Evolutionary conservation across 2,113 vertebrate species (phyloP).

Genomic region (Epinephelus moara): DNA sequence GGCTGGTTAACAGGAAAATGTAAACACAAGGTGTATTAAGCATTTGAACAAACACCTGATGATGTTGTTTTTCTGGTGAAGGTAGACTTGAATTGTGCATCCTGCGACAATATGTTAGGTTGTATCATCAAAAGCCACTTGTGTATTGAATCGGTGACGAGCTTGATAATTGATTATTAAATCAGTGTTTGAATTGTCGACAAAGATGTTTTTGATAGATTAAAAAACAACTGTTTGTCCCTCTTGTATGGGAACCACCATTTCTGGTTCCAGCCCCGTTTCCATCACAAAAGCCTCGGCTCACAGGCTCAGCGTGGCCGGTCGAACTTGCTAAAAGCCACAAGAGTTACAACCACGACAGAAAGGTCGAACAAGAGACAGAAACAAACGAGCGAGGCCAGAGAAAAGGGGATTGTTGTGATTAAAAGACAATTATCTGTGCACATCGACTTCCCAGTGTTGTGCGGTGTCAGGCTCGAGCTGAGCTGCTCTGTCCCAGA

Average conservation of each 20-base stretch:
- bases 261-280: neutral
- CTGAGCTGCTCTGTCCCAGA: slow-evolving; percentile 78
- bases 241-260: neutral
- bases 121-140: neutral
- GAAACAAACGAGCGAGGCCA: slow-evolving; percentile 65
- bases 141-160: too few relatives aligned
- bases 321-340: slow-evolving; percentile 58
- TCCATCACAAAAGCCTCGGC: neutral
- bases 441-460: slow-evolving; percentile 85
- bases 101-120: neutral
- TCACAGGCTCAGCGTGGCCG: neutral
- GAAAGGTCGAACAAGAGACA: slow-evolving; percentile 62
- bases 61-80: neutral
- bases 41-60: neutral
- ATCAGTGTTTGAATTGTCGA: too few relatives aligned
- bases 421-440: slow-evolving; percentile 86
- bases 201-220: neutral
- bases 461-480: slow-evolving; percentile 86
- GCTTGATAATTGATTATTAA: too few relatives aligned
- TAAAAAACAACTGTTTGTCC: neutral
- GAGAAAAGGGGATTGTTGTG: slow-evolving; percentile 81
- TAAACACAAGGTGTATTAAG: neutral
- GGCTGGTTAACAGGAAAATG: neutral
- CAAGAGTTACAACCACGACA: slow-evolving; percentile 45
- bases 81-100: neutral